These are phyloP conservation scores for Noctua pronuba DNA, from an alignment of 2,888 invertebrate species.

Conservation along the genomic window DNA sequence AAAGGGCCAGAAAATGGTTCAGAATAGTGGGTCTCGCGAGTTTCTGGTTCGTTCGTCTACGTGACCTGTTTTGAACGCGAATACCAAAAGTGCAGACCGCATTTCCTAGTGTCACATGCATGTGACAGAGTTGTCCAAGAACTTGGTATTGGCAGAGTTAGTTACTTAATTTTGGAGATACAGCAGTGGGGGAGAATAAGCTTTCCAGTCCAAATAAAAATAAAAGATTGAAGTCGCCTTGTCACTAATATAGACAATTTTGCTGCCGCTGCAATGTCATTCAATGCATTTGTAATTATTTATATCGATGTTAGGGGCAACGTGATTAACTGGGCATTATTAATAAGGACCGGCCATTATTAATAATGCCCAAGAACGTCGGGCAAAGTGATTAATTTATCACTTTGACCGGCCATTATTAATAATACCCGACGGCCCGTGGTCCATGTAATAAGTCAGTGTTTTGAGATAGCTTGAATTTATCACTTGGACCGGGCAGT, in stretches of 20 bases:
- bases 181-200: background rate
- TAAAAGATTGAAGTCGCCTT: background rate
- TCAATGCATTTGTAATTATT: background rate
- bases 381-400: no score
- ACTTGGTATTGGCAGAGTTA: background rate
- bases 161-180: background rate
- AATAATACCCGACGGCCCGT: no score
- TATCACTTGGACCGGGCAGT: no score
- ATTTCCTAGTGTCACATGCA: background rate
- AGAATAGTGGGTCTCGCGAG: background rate
- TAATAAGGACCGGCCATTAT: no score
- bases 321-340: no score
- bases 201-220: background rate
- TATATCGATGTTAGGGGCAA: no score
- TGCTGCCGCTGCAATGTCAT: background rate
- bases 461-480: no score
- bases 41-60: background rate
- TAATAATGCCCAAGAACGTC: no score
- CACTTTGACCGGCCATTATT: no score
- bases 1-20: background rate
- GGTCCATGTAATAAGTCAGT: no score
- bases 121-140: background rate
- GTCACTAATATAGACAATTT: background rate
- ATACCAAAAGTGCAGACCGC: background rate
- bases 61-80: background rate